A percentile compares a stretch with the other conserved stretches of the same genome.
Conservation (phyloP, 2,888 invertebrate species). For the Cactoblastis cactorum region DNA sequence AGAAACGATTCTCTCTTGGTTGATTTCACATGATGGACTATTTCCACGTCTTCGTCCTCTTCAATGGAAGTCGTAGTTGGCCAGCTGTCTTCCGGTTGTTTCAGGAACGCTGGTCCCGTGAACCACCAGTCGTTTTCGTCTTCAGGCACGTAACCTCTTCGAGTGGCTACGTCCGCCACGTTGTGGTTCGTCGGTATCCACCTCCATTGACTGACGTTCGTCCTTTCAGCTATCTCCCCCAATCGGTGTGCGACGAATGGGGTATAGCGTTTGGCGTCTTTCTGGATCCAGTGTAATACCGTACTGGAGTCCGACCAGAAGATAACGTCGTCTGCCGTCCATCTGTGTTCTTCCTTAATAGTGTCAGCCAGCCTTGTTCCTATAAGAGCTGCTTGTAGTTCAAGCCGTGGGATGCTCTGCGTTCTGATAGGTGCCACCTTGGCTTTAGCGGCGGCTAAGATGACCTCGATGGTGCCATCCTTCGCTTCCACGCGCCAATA, state of each 20-base stretch:
- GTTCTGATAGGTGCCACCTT: neutral
- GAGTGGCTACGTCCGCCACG: neutral
- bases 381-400: neutral
- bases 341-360: slow-evolving; percentile 16
- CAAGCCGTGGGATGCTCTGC: neutral
- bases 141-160: neutral
- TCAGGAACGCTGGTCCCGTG: neutral
- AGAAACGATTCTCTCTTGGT: too few relatives aligned
- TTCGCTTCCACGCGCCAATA: neutral
- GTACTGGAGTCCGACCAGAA: slow-evolving; percentile 21
- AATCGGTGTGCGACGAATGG: slow-evolving; percentile 21
- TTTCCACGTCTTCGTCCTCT: too few relatives aligned
- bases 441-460: neutral
- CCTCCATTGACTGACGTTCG: neutral
- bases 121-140: slow-evolving; percentile 11
- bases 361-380: slow-evolving; percentile 14
- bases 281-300: slow-evolving; percentile 17
- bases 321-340: neutral
- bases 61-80: neutral
- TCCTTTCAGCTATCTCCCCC: slow-evolving; percentile 17
- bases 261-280: slow-evolving; percentile 11
- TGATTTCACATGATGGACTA: too few relatives aligned
- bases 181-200: neutral
- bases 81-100: neutral
- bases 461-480: neutral